phyloP scores from a whole-genome alignment of 2,797 vertebrate species.

The Gallinago nigripennis region DNA sequence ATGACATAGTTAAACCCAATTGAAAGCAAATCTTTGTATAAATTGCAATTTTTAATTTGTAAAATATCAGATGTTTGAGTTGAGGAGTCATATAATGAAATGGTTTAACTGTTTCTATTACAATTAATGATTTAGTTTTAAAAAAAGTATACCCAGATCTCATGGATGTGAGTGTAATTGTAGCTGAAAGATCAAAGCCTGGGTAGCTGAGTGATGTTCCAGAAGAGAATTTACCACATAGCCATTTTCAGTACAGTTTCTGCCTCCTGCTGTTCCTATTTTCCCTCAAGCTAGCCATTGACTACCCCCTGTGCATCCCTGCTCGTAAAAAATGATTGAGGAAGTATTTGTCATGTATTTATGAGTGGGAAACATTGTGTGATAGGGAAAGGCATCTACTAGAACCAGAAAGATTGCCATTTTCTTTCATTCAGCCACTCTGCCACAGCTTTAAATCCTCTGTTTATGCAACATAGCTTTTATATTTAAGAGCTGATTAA shows the following conservation, averaged over 20 bases:
- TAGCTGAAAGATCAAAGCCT: constrained; percentile 96
- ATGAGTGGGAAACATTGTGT: constrained; percentile 94
- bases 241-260: constrained; percentile 93
- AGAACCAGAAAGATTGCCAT: constrained; percentile 87
- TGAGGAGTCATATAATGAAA: constrained; percentile 57
- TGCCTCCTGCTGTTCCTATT: constrained; percentile 90
- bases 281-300: constrained; percentile 93
- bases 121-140: constrained; percentile 69
- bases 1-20: constrained; percentile 86
- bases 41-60: constrained; percentile 87
- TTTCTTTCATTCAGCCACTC: constrained; percentile 76
- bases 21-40: constrained; percentile 86
- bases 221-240: constrained; percentile 94
- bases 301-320: constrained; percentile 95
- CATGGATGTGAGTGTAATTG: constrained; percentile 94
- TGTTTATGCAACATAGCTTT: constrained; percentile 78
- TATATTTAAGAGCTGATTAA: constrained; percentile 79
- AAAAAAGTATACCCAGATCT: constrained; percentile 69
- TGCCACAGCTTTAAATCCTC: constrained; percentile 74
- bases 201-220: constrained; percentile 94
- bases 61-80: constrained; percentile 62
- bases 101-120: constrained; percentile 64
- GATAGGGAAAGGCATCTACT: constrained; percentile 92
- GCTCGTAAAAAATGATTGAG: constrained; percentile 99
- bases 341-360: constrained; percentile 99